Base-by-base conservation (phyloP, 2,888 invertebrate species). In the Uropetala carovei region DNA sequence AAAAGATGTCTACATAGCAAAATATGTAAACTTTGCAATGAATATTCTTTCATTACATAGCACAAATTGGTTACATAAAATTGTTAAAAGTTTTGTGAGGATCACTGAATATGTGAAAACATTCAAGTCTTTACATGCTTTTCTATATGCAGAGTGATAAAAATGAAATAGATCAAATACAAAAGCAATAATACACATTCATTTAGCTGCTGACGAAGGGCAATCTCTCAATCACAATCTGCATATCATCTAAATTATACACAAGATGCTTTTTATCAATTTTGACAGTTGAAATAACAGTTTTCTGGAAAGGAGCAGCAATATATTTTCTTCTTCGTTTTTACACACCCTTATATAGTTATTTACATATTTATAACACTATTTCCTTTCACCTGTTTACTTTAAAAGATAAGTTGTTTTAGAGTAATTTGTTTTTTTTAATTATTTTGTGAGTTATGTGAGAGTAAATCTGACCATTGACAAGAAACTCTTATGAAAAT, bases 401-500 rank as follows among this genome's bases (percentile, higher is more conserved):
- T 75, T 22, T 5, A 75, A 27, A 13, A 27, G 22, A 13, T 13
- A 10, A 27, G 75, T 3, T 27, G 27, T 27, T 75, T 75, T 18
- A 27, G 14, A 75, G 22, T 68, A 5, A 75, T 75, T 75, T 9
- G 75, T 18, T 75, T 27, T 27, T 27, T n/a, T n/a, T n/a, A n/a
- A 27, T 75, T 75, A 75, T 75, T 75, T 75, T 89, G 60, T 64
- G 43, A 27, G 83, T 43, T 57, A 83, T 89, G 64, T 43, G 64
- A 27, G n/a, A 30, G 60, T 89, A 64, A 68, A 89, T 64, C 8
- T 89, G 89, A 89, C 85, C 22, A 43, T 89, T 68, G 89, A 89
- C 89, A 89, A 89, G 89, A 89, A 68, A 60, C 43, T 64, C 43
- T 89, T 89, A 89, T 89, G 89, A 89, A 89, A 89, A 89, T 89